Evolutionary conservation across 2,113 vertebrate species (phyloP), one percentile per base, ranked within the genome.

Genomic region (Zosterops borbonicus): DNA sequence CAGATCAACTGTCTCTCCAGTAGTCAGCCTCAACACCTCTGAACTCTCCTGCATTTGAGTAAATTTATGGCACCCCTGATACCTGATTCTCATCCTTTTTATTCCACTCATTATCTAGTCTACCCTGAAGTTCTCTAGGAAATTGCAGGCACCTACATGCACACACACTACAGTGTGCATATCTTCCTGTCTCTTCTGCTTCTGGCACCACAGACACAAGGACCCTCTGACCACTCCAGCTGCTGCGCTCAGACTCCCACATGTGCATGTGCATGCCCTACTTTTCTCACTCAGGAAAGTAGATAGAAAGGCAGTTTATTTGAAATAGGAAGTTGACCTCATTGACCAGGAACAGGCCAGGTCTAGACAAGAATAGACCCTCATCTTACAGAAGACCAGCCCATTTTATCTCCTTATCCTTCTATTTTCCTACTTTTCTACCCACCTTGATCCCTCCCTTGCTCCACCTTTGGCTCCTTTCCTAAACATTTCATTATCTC

Each of bases 1-100:
- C 2, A 0, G 13, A 39, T 9, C 27, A 39, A 1, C 3, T 53
- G 4, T 44, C 16, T 37, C 12, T 65, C 22, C 27, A 44, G 14
- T 9, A 73, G 22, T 31, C 42, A 39, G 14, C 28, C 15, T 14
- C 31, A 75, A 25, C 24, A 5, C 1, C 18, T 44, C 19, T n/a
- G 33, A 52, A 67, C 5, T 42, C 17, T 69, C 13, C 12, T 44
- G 23, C 14, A 25, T 44, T 39, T 39, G 7, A 52, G 3, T 52
- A 37, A 68, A 63, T 1, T 63, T 73, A 58, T 19, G 20, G 12
- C 11, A 35, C 9, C 6, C 50, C 50, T 59, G 18, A 55, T 39
- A 22, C 4, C 23, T 64, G 31, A 49, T 39, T 49, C 24, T 12
- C 14, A 42, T 27, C 9, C 31, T 9, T 64, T 70, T 73, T 59